phyloP scores from a whole-genome alignment of 2,797 vertebrate genomes.

The Erithacus rubecula region DNA sequence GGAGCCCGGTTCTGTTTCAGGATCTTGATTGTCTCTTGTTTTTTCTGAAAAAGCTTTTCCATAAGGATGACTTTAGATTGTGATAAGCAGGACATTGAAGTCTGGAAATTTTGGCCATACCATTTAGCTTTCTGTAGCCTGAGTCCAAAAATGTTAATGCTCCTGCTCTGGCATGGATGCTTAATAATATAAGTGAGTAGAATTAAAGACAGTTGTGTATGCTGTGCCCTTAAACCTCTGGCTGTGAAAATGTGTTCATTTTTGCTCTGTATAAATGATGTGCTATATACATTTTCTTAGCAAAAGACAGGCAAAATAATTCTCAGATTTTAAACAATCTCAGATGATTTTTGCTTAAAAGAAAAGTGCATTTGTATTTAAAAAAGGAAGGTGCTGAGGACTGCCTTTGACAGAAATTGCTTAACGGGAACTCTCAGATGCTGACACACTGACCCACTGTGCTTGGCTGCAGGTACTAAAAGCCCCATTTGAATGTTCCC shows the following conservation, averaged over 20 bases:
- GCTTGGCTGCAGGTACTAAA: neutral
- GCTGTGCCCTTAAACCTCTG: slow-evolving; percentile 42
- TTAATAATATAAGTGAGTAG: slow-evolving; percentile 58
- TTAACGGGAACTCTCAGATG: neutral
- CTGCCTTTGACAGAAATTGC: neutral
- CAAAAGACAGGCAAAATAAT: neutral
- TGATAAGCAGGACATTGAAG: neutral
- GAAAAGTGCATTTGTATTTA: neutral
- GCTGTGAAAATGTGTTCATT: slow-evolving; percentile 28
- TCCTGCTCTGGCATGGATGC: slow-evolving; percentile 39
- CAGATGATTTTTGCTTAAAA: slow-evolving; percentile 15
- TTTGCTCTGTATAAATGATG: slow-evolving; percentile 25
- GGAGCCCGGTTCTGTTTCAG: neutral
- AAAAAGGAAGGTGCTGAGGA: neutral
- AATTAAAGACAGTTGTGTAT: slow-evolving; percentile 67
- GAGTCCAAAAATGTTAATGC: slow-evolving; percentile 31
- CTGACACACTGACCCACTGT: neutral
- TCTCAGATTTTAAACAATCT: slow-evolving; percentile 28
- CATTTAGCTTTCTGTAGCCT: slow-evolving; percentile 13
- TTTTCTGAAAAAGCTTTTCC: neutral
- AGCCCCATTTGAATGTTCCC: neutral
- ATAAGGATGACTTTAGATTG: neutral
- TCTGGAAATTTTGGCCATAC: neutral
- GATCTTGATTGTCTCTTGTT: neutral
- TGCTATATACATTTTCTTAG: neutral